phyloP scores from a whole-genome alignment of 2,888 invertebrate species.

The Hydrotaea diabolus region DNA sequence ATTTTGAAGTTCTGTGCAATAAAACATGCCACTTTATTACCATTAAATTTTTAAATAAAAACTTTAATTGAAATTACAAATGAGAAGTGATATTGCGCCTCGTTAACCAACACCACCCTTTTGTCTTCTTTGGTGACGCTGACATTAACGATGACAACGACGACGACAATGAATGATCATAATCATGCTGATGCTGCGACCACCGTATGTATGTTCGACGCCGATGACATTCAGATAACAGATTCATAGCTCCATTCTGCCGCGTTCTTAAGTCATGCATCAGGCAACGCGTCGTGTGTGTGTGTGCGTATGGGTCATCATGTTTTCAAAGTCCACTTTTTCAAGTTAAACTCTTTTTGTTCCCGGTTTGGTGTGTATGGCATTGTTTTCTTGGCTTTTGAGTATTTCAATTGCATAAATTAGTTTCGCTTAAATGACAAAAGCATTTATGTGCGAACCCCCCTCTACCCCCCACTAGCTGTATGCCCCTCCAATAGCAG shows the following conservation, averaged over 20 bases:
- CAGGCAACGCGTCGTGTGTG: not conserved
- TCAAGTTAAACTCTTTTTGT: constrained; percentile 19
- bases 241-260: constrained; percentile 15
- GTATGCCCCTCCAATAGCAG: constrained; percentile 31
- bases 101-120: constrained; percentile 29
- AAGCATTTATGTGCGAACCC: constrained; percentile 54
- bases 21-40: no score
- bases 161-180: not conserved
- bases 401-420: constrained; percentile 64
- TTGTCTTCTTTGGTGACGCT: not conserved
- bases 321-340: constrained; percentile 54
- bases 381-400: constrained; percentile 27
- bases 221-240: constrained; percentile 31
- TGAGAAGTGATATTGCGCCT: not conserved
- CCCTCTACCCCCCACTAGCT: not conserved
- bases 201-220: not conserved
- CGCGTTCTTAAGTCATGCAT: constrained; percentile 16
- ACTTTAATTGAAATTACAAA: no score
- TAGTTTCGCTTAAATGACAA: constrained; percentile 63
- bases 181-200: not conserved
- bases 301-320: no score
- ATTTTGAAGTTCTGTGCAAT: no score
- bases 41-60: no score
- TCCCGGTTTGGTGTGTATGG: constrained; percentile 20
- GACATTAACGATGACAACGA: not conserved